Percentiles rank a stretch among this genome's conserved stretches.
These are phyloP conservation scores for Synanceia verrucosa DNA, from an alignment of 2,797 vertebrate genomes.

Conservation along the genomic window DNA sequence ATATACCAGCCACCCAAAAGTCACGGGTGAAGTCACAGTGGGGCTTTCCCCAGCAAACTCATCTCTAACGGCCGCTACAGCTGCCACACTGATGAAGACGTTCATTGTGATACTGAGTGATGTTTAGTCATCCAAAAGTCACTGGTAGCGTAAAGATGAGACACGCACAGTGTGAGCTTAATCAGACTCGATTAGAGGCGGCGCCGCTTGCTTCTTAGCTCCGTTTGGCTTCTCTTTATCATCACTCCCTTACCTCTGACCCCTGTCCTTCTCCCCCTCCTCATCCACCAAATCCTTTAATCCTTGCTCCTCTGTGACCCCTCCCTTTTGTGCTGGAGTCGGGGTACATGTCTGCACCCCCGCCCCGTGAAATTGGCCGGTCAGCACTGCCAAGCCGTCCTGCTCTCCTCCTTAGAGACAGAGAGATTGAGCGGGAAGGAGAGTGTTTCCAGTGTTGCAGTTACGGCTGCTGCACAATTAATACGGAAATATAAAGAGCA, in stretches of 20 bases:
- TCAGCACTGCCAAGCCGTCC: conserved; percentile 22
- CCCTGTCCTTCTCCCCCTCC: conserved; percentile 50
- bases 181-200: conserved; percentile 62
- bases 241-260: conserved; percentile 72
- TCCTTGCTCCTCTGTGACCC: conserved; percentile 63
- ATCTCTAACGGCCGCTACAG: conserved; percentile 6
- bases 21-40: conserved; percentile 22
- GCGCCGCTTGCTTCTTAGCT: conserved; percentile 48
- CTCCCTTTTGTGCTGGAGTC: conserved; percentile 58
- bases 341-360: conserved; percentile 71
- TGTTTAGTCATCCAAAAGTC: conserved; percentile 55
- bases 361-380: conserved; percentile 65
- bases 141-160: conserved; percentile 42
- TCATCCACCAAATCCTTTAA: conserved; percentile 69
- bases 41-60: conserved; percentile 8
- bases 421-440: conserved; percentile 16
- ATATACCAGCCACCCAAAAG: conserved; percentile 35
- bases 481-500: conserved; percentile 1
- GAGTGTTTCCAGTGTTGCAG: neutral
- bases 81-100: conserved; percentile 50
- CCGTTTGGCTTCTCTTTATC: conserved; percentile 65
- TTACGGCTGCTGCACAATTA: conserved; percentile 4
- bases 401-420: conserved; percentile 10
- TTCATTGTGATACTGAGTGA: conserved; percentile 52
- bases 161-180: conserved; percentile 69